Percentiles rank a stretch among this genome's conserved stretches.
Evolutionary conservation across 2,888 invertebrate genomes (phyloP).

Genomic region (Dyspetes luteomarginatus): DNA sequence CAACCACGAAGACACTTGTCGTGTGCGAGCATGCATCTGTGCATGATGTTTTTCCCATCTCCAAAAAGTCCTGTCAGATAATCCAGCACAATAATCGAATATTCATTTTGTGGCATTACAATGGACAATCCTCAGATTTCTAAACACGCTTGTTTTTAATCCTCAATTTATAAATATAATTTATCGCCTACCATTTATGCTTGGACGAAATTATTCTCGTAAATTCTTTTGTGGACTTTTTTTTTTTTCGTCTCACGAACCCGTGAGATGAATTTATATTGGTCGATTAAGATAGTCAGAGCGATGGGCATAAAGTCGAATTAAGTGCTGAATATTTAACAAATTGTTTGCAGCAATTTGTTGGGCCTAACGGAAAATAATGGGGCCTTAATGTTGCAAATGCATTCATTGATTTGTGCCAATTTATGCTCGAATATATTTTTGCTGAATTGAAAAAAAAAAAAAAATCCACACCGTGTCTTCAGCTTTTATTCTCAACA

Average conservation of each 20-base stretch:
- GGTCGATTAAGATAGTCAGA: no score
- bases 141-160: not conserved
- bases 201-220: not conserved
- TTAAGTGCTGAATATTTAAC: no score
- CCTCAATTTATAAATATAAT: not conserved
- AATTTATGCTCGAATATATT: no score
- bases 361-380: no score
- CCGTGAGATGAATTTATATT: not conserved
- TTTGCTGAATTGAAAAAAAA: no score
- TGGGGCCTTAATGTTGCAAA: no score
- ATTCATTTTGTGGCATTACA: constrained; percentile 1
- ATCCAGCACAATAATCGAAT: constrained; percentile 26
- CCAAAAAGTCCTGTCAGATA: constrained; percentile 10
- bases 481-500: no score
- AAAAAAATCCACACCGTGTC: no score
- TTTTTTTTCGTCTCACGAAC: not conserved
- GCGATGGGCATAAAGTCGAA: no score
- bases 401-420: no score
- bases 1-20: constrained; percentile 62
- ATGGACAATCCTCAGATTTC: not conserved
- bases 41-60: constrained; percentile 27
- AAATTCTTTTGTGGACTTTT: not conserved
- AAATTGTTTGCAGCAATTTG: no score
- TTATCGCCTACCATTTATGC: not conserved
- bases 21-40: constrained; percentile 52